Percentiles rank a stretch among this genome's conserved stretches.
Conservation (phyloP, 1,140 invertebrate species). For the Proales similis region DNA sequence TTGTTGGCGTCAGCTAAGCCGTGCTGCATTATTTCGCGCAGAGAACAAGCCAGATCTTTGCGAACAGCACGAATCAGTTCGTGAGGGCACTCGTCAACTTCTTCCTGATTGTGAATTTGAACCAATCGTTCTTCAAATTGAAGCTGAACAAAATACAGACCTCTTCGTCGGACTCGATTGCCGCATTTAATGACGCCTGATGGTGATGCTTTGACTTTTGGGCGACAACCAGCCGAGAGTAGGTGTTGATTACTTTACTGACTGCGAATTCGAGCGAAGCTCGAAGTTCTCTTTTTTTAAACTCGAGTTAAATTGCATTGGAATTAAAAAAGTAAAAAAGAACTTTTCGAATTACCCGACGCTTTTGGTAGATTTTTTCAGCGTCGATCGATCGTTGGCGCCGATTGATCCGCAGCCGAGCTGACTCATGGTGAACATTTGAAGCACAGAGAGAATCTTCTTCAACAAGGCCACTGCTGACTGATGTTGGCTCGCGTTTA, state of each 20-base stretch:
- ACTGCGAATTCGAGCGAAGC: constrained; percentile 85
- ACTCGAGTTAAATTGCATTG: constrained; percentile 16
- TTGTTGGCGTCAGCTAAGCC: constrained; percentile 65
- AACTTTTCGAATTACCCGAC: constrained; percentile 64
- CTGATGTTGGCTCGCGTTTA: constrained; percentile 55
- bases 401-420: constrained; percentile 68
- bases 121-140: background rate
- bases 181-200: background rate
- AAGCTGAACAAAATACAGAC: background rate
- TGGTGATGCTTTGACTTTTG: constrained; percentile 9
- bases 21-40: constrained; percentile 86
- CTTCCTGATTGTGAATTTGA: constrained; percentile 46
- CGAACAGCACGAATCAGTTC: constrained; percentile 76
- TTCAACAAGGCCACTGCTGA: constrained; percentile 63
- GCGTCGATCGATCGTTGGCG: constrained; percentile 67
- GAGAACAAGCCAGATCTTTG: constrained; percentile 76
- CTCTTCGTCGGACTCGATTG: constrained; percentile 1
- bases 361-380: constrained; percentile 78
- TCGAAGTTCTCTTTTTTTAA: constrained; percentile 67
- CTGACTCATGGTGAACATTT: constrained; percentile 84
- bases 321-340: constrained; percentile 38
- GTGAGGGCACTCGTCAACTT: constrained; percentile 59
- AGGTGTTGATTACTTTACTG: constrained; percentile 63
- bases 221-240: background rate
- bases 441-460: constrained; percentile 74